Percentiles rank a stretch among this genome's conserved stretches.
Evolutionary conservation across 2,888 invertebrate species (phyloP).

Genomic region (Gymnocheta viridis): DNA sequence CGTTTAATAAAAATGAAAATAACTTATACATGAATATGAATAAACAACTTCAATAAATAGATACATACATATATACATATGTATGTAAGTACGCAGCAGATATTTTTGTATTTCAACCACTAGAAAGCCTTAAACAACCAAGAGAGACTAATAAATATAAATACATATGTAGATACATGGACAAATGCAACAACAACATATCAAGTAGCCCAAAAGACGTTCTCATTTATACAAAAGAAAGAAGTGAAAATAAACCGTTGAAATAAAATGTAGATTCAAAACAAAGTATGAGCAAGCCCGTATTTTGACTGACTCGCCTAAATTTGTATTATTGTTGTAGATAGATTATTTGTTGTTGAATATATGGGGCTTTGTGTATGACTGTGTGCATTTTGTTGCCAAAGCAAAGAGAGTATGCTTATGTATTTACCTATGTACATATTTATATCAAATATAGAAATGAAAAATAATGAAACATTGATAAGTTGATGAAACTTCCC

Average conservation of each 20-base stretch:
- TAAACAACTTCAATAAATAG: no score
- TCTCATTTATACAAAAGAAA: constrained; percentile 47
- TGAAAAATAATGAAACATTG: background rate
- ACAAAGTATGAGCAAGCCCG: constrained; percentile 47
- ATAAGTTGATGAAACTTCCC: constrained; percentile 38
- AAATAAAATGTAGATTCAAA: constrained; percentile 46
- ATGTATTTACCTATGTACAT: background rate
- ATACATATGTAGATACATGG: background rate
- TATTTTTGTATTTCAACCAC: constrained; percentile 34
- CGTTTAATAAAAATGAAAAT: constrained; percentile 26
- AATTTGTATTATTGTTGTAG: constrained; percentile 31
- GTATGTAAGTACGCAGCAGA: background rate
- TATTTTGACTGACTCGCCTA: constrained; percentile 59
- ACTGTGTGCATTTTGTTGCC: background rate
- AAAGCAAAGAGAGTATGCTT: constrained; percentile 16
- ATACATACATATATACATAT: no score
- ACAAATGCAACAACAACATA: constrained; percentile 3
- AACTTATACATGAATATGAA: background rate
- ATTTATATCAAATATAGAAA: background rate
- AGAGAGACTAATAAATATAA: background rate
- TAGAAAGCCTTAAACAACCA: constrained; percentile 15
- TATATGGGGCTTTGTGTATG: background rate
- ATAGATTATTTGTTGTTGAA: background rate
- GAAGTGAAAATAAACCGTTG: constrained; percentile 47
- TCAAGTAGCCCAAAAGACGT: constrained; percentile 16